These are phyloP conservation scores for Australoheros facetus DNA, from an alignment of 2,797 vertebrate species.

Conservation along the genomic window DNA sequence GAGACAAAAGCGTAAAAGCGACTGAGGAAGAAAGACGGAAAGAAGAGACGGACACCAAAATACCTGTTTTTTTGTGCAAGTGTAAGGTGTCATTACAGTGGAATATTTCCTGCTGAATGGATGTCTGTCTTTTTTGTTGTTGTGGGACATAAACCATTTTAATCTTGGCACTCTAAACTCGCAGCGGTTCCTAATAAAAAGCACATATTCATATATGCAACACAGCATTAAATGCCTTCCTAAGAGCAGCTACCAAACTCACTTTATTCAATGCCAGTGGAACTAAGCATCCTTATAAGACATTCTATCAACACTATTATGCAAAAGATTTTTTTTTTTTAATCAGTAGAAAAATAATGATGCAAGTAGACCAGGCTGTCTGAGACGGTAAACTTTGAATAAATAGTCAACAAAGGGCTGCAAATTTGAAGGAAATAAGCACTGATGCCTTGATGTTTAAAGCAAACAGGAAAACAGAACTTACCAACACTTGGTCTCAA, in stretches of 20 bases:
- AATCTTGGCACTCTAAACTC: conserved; percentile 12
- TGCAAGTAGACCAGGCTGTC: background rate
- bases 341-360: conserved; percentile 7
- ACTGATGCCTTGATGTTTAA: conserved; percentile 21
- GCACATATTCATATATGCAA: conserved; percentile 24
- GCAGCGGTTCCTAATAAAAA: conserved; percentile 15
- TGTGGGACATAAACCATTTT: conserved; percentile 12
- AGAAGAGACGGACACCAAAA: conserved; percentile 28
- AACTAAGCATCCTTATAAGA: conserved; percentile 12
- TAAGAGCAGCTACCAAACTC: background rate
- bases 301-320: conserved; percentile 8
- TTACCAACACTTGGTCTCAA: conserved; percentile 32
- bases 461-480: conserved; percentile 17
- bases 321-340: background rate
- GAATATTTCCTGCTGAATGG: conserved; percentile 19
- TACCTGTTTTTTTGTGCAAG: conserved; percentile 39
- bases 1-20: conserved; percentile 40
- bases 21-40: conserved; percentile 20
- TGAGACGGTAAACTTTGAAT: background rate
- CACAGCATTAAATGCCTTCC: conserved; percentile 16
- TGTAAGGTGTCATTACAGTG: conserved; percentile 33
- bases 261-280: conserved; percentile 10
- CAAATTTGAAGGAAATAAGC: conserved; percentile 17
- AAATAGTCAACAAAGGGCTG: conserved; percentile 13
- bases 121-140: conserved; percentile 4